Evolutionary conservation across 64 coral and sea anemone species (phyloP).

Genomic region (Dendrophyllia cribrosa): DNA sequence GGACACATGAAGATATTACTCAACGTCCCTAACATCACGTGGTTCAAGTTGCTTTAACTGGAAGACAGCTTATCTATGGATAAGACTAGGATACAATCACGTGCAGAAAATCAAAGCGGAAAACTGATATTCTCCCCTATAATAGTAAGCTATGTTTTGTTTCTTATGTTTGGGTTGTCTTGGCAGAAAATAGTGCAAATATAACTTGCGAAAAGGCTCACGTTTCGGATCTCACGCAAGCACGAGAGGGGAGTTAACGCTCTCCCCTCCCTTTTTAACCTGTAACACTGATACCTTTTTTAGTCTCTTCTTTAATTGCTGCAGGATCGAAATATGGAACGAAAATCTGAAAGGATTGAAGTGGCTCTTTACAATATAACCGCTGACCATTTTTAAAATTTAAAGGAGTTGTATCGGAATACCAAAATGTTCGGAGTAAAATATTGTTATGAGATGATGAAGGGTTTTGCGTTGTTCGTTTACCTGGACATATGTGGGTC

Average conservation of each 20-base stretch:
- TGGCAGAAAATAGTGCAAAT: not conserved
- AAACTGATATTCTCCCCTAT: not conserved
- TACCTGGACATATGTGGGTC: too few species aligned
- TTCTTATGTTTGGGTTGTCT: not conserved
- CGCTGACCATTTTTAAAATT: slow-evolving; percentile 4
- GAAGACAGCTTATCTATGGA: not conserved
- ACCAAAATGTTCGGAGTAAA: too few species aligned
- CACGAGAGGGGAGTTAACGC: not conserved
- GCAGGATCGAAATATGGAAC: not conserved
- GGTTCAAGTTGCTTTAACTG: slow-evolving; percentile 73
- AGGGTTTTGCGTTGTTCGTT: too few species aligned
- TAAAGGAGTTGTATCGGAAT: too few species aligned
- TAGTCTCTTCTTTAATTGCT: not conserved
- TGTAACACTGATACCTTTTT: not conserved
- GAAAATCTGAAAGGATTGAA: not conserved
- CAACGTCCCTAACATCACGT: slow-evolving; percentile 72
- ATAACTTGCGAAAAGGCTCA: too few species aligned
- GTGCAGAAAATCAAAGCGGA: not conserved
- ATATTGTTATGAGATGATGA: too few species aligned
- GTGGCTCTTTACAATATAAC: slow-evolving; percentile 66
- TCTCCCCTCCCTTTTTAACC: not conserved
- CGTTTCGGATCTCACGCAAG: slow-evolving; percentile 39
- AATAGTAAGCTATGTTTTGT: not conserved
- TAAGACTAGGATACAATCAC: not conserved
- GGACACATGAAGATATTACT: too few species aligned